A percentile compares a stretch with the other conserved stretches of the same genome.
phyloP scores from a whole-genome alignment of 2,888 invertebrate species.

The Zootermopsis nevadensis region DNA sequence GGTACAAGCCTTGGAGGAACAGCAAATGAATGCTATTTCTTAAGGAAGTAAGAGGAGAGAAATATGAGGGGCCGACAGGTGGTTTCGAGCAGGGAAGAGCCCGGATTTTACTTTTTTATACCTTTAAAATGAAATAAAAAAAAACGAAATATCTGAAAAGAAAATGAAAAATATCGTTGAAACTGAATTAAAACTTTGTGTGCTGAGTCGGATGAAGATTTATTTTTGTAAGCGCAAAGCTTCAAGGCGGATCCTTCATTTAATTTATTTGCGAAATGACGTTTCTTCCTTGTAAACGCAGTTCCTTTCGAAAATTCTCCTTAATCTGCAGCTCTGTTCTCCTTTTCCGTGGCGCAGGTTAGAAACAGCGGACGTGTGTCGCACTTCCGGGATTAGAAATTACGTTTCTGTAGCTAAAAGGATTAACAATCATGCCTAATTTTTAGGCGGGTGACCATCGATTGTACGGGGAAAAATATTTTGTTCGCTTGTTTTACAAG shows the following conservation, averaged over 20 bases:
- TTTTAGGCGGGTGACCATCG: too few relatives aligned
- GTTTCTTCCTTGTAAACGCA: background rate
- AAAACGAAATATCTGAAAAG: constrained; percentile 21
- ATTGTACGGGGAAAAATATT: too few relatives aligned
- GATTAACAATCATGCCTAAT: too few relatives aligned
- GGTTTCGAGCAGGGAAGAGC: constrained; percentile 30
- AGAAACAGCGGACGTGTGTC: too few relatives aligned
- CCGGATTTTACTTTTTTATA: constrained; percentile 37
- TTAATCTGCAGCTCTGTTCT: too few relatives aligned
- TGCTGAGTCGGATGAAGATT: constrained; percentile 41
- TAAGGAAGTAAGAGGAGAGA: constrained; percentile 23
- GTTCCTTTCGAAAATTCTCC: background rate
- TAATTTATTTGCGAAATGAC: background rate
- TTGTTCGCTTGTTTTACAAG: too few relatives aligned
- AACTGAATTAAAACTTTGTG: constrained; percentile 48
- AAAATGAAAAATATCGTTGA: constrained; percentile 47
- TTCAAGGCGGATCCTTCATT: background rate
- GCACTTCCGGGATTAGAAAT: too few relatives aligned
- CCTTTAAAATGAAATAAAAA: constrained; percentile 19
- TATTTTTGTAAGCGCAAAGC: constrained; percentile 29
- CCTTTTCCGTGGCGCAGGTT: too few relatives aligned
- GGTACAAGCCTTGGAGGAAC: background rate
- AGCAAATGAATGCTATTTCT: constrained; percentile 22
- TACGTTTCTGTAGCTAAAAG: too few relatives aligned
- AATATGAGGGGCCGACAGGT: constrained; percentile 42